Percentiles rank a stretch among this genome's conserved stretches.
phyloP scores from a whole-genome alignment of 2,888 invertebrate genomes.

The Tetragonisca angustula region DNA sequence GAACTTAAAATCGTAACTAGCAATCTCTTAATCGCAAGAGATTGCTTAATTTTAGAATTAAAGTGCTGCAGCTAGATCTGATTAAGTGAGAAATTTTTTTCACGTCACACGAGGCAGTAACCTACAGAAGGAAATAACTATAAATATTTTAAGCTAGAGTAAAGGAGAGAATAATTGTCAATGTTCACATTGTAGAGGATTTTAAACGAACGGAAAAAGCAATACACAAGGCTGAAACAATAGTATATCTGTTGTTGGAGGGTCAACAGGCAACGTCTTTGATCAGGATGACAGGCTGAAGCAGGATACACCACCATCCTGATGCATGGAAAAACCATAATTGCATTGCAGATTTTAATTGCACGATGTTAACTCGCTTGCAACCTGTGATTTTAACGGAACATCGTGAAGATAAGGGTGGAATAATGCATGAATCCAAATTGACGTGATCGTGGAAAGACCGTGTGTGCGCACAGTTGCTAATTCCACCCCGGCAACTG shows the following conservation, averaged over 20 bases:
- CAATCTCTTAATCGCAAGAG: no score
- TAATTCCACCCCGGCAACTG: background rate
- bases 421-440: slow-evolving; percentile 14
- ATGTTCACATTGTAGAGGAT: background rate
- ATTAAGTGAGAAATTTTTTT: no score
- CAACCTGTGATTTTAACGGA: slow-evolving; percentile 34
- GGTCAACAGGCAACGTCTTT: slow-evolving; percentile 63
- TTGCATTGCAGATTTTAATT: slow-evolving; percentile 48
- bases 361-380: background rate
- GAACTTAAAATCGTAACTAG: no score
- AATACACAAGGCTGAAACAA: slow-evolving; percentile 38
- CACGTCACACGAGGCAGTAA: no score
- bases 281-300: slow-evolving; percentile 52
- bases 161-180: background rate
- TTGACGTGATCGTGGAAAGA: slow-evolving; percentile 8
- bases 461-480: background rate
- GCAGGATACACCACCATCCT: slow-evolving; percentile 7
- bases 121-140: no score
- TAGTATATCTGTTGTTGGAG: slow-evolving; percentile 50
- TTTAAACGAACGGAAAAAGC: background rate
- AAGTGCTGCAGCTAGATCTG: no score
- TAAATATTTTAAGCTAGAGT: no score
- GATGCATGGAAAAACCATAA: slow-evolving; percentile 39
- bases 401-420: background rate
- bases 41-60: no score